phyloP scores from a whole-genome alignment of 2,888 invertebrate genomes.

The Ectobius pallidus region DNA sequence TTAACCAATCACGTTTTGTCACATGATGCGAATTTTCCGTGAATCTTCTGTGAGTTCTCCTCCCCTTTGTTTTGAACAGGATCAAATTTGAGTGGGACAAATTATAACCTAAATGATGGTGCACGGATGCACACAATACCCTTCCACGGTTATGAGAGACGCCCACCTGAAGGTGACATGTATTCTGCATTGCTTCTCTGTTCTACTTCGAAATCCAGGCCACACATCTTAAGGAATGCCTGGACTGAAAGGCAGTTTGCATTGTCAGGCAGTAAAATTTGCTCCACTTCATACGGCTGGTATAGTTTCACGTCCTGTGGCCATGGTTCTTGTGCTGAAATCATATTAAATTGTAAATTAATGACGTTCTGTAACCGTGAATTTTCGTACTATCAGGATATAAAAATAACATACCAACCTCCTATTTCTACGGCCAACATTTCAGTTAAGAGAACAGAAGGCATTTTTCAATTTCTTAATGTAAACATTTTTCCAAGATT shows the following conservation, averaged over 20 bases:
- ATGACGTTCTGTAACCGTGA: too few species aligned
- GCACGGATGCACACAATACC: too few species aligned
- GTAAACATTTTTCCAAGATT: too few species aligned
- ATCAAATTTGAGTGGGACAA: too few species aligned
- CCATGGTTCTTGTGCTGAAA: conserved; percentile 86
- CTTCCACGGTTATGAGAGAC: too few species aligned
- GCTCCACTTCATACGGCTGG: conserved; percentile 91
- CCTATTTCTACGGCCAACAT: conserved; percentile 48
- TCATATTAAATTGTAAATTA: conserved; percentile 42
- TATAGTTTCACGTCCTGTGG: conserved; percentile 84
- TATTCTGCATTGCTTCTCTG: conserved; percentile 91
- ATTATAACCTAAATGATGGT: too few species aligned
- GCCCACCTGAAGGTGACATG: conserved; percentile 91
- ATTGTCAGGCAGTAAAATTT: conserved; percentile 91
- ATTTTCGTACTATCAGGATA: too few species aligned
- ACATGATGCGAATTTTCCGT: too few species aligned
- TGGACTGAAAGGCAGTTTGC: conserved; percentile 93
- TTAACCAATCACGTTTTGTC: too few species aligned
- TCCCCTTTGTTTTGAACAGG: too few species aligned
- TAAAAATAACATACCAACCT: conserved; percentile 42
- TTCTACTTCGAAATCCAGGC: conserved; percentile 80
- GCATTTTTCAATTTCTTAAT: conserved; percentile 47
- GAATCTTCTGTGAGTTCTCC: too few species aligned
- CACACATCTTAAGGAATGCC: conserved; percentile 92
- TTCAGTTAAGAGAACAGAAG: conserved; percentile 49